Evolutionary conservation across 2,888 invertebrate species (phyloP).

Genomic region (Acleris sparsana): DNA sequence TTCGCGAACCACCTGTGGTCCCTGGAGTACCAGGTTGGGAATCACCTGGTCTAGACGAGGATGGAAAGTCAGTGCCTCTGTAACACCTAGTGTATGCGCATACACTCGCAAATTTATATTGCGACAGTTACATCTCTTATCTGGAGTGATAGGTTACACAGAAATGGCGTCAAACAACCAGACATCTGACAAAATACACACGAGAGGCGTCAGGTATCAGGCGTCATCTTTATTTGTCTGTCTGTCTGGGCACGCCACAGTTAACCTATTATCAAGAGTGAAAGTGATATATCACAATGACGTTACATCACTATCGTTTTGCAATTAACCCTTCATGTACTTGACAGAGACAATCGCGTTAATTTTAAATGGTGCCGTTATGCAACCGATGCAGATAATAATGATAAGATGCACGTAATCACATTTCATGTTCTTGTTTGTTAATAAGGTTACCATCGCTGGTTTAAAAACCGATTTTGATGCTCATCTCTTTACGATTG

Average conservation of each 20-base stretch:
- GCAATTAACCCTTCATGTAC: slow-evolving; percentile 36
- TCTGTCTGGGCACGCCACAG: slow-evolving; percentile 19
- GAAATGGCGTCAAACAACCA: neutral
- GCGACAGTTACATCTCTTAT: no score
- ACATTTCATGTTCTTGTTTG: neutral
- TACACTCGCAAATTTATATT: no score
- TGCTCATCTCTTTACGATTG: no score
- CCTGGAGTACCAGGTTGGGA: no score
- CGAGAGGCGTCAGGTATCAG: slow-evolving; percentile 1
- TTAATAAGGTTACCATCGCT: neutral
- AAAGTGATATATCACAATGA: slow-evolving; percentile 30
- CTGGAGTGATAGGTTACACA: neutral
- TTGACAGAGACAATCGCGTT: slow-evolving; percentile 34
- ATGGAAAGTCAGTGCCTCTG: no score
- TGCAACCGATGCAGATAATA: slow-evolving; percentile 21
- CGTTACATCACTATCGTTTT: slow-evolving; percentile 34
- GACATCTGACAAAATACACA: neutral
- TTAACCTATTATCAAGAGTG: slow-evolving; percentile 38
- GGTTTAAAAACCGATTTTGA: neutral
- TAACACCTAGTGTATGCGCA: no score
- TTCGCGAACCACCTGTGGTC: no score
- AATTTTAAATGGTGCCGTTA: slow-evolving; percentile 22
- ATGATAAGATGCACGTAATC: slow-evolving; percentile 5
- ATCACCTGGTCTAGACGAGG: no score
- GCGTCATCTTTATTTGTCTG: slow-evolving; percentile 13